Conservation (phyloP, 2,797 vertebrate genomes). For the Pangasius sanitwongsei region DNA sequence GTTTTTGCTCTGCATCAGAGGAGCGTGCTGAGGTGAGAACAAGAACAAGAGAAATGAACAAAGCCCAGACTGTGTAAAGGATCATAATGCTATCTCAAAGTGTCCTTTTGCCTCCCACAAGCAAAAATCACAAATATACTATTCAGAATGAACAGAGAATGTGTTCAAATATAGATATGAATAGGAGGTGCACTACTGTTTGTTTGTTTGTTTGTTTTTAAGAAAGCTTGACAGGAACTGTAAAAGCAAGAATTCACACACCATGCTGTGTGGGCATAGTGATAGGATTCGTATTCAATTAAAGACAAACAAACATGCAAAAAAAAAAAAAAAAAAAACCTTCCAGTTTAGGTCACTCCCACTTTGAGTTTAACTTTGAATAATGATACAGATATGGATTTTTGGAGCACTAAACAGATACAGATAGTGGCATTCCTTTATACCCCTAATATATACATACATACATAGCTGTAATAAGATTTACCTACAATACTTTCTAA, state of each 20-base stretch:
- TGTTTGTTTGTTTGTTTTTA: background rate
- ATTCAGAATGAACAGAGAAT: slow-evolving; percentile 6
- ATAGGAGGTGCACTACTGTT: background rate
- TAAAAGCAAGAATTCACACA: background rate
- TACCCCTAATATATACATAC: background rate
- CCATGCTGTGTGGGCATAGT: background rate
- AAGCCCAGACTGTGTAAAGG: slow-evolving; percentile 17
- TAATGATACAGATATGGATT: background rate
- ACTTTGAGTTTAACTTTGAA: background rate
- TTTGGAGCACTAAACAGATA: background rate
- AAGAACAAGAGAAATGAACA: slow-evolving; percentile 38
- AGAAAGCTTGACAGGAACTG: background rate
- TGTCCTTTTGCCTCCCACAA: slow-evolving; percentile 1
- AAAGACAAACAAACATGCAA: background rate
- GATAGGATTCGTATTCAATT: background rate
- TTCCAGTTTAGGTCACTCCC: background rate
- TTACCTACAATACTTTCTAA: background rate
- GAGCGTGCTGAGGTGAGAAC: slow-evolving; percentile 44
- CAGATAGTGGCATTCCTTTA: background rate
- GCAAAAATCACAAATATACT: background rate
- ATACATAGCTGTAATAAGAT: background rate
- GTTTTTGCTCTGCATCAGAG: slow-evolving; percentile 53
- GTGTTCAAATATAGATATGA: background rate
- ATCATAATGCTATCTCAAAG: slow-evolving; percentile 15
- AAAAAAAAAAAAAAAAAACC: background rate